phyloP scores from a whole-genome alignment of 2,888 invertebrate species.

The Pyrochroa serraticornis region DNA sequence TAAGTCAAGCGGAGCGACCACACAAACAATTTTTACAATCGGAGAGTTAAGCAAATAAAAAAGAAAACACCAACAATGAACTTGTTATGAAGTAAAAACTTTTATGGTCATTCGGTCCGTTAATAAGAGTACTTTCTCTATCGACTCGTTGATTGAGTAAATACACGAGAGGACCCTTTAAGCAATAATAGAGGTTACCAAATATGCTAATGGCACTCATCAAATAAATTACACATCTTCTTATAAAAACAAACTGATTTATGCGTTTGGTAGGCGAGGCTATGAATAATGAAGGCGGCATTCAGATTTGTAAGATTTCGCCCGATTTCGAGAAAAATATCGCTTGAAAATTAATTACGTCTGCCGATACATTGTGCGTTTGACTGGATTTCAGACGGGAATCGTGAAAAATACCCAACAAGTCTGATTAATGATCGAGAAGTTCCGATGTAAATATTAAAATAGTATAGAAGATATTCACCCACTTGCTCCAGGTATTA shows the following conservation, averaged over 20 bases:
- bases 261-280: background rate
- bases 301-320: too few relatives aligned
- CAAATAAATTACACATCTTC: slow-evolving; percentile 1
- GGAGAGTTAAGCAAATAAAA: too few relatives aligned
- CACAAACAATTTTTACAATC: too few relatives aligned
- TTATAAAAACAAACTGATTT: slow-evolving; percentile 1
- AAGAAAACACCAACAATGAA: too few relatives aligned
- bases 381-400: background rate
- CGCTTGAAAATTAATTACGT: slow-evolving; percentile 2
- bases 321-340: background rate
- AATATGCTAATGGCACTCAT: slow-evolving; percentile 1
- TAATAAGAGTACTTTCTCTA: too few relatives aligned
- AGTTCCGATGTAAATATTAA: background rate
- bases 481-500: background rate
- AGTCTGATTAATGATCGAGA: slow-evolving; percentile 1
- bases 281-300: too few relatives aligned
- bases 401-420: background rate
- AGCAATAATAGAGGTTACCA: background rate
- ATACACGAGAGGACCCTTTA: too few relatives aligned
- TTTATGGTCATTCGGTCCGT: too few relatives aligned
- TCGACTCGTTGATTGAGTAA: too few relatives aligned
- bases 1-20: too few relatives aligned
- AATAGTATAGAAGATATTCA: background rate
- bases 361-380: background rate
- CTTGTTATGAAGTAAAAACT: too few relatives aligned